Conservation (phyloP, 2,888 invertebrate genomes). For the Phoronis australis region DNA sequence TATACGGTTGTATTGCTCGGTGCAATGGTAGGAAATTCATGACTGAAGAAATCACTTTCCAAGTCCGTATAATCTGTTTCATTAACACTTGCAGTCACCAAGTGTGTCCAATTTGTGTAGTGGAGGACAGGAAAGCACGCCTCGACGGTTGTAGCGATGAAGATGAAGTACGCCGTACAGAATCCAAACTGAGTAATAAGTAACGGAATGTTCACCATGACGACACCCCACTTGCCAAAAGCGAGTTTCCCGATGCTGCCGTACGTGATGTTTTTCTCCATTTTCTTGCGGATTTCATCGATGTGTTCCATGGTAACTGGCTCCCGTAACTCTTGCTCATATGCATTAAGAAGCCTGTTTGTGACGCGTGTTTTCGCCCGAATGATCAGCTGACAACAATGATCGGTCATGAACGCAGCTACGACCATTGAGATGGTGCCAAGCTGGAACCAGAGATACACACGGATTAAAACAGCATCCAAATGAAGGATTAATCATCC, state of each 20-base stretch:
- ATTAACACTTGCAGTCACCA: background rate
- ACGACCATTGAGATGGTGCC: constrained; percentile 35
- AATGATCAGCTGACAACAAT: constrained; percentile 45
- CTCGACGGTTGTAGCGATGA: constrained; percentile 43
- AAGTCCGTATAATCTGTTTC: background rate
- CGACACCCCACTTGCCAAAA: constrained; percentile 33
- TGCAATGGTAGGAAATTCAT: background rate
- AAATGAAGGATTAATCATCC: no score
- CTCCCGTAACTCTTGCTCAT: background rate
- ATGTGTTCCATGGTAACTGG: no score
- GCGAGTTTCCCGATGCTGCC: constrained; percentile 43
- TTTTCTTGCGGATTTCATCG: background rate
- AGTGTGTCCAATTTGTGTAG: no score
- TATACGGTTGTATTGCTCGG: constrained; percentile 2
- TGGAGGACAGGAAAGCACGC: constrained; percentile 39
- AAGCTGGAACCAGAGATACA: constrained; percentile 25
- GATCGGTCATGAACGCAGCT: constrained; percentile 39
- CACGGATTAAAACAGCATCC: background rate
- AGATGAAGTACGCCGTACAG: constrained; percentile 43
- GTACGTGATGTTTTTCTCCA: constrained; percentile 18
- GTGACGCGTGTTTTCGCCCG: constrained; percentile 40
- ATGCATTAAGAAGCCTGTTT: constrained; percentile 6
- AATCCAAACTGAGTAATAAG: constrained; percentile 47
- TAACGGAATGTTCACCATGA: constrained; percentile 37
- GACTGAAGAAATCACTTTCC: no score